Evolutionary conservation across 1,140 invertebrate genomes (phyloP).

Genomic region (Hypothenemus hampei): DNA sequence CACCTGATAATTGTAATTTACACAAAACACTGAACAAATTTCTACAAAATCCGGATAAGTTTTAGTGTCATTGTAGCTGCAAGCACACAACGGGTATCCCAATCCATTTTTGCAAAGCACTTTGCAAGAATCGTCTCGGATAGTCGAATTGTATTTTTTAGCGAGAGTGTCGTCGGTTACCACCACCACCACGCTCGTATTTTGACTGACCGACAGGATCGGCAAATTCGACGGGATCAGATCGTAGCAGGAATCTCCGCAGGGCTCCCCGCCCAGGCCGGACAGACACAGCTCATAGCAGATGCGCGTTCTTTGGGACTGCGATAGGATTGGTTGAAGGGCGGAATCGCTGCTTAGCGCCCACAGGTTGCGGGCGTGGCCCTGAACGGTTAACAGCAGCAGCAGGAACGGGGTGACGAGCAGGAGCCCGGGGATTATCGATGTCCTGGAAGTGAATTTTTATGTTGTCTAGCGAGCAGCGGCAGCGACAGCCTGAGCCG

Average conservation of each 20-base stretch:
- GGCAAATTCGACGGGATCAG: conserved; percentile 35
- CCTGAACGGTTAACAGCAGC: conserved; percentile 32
- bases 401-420: conserved; percentile 32
- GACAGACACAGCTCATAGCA: conserved; percentile 44
- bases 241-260: conserved; percentile 42
- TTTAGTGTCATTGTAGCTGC: conserved; percentile 24
- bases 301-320: conserved; percentile 37
- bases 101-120: conserved; percentile 43
- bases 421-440: conserved; percentile 35
- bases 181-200: too few relatives aligned
- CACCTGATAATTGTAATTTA: conserved; percentile 35
- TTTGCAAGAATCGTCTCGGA: conserved; percentile 40
- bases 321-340: conserved; percentile 38
- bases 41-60: conserved; percentile 34
- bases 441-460: conserved; percentile 35
- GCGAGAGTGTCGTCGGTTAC: conserved; percentile 1
- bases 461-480: too few relatives aligned
- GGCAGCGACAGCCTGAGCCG: too few relatives aligned
- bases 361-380: conserved; percentile 16
- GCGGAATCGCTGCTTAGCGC: conserved; percentile 18
- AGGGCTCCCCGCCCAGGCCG: conserved; percentile 45
- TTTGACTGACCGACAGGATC: conserved; percentile 28
- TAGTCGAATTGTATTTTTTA: conserved; percentile 14
- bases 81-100: conserved; percentile 42
- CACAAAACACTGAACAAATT: conserved; percentile 42